Percentiles rank a stretch among this genome's conserved stretches.
These are phyloP conservation scores for Tethya wilhelma DNA, from an alignment of 37 sponge, comb jelly and placozoan species.

Conservation along the genomic window DNA sequence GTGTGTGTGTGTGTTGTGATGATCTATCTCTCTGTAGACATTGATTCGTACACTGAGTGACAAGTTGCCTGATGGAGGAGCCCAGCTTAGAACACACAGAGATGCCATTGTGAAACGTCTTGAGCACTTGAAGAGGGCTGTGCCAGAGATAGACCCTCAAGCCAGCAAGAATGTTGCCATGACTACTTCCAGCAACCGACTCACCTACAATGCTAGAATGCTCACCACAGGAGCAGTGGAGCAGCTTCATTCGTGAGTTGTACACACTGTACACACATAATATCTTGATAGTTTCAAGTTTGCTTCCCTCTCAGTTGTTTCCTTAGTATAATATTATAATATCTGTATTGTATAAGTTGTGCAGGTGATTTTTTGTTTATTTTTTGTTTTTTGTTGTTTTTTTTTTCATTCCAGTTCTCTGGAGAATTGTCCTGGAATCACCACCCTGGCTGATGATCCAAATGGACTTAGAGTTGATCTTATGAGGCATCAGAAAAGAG, in stretches of 20 bases:
- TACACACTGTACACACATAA: background rate
- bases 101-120: slow-evolving; percentile 6
- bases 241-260: slow-evolving; percentile 64
- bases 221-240: slow-evolving; percentile 65
- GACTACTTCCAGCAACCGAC: slow-evolving; percentile 5
- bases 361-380: background rate
- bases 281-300: background rate
- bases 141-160: background rate
- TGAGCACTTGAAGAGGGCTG: slow-evolving; percentile 12
- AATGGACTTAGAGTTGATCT: slow-evolving; percentile 51
- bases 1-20: slow-evolving; percentile 5
- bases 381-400: background rate
- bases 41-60: slow-evolving; percentile 17
- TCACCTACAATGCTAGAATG: slow-evolving; percentile 19
- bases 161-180: background rate
- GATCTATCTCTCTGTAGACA: slow-evolving; percentile 11
- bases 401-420: slow-evolving; percentile 37
- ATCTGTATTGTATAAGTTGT: background rate
- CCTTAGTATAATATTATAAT: background rate
- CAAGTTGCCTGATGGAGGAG: slow-evolving; percentile 67
- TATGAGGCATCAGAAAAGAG: slow-evolving; percentile 75
- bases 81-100: slow-evolving; percentile 29
- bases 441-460: slow-evolving; percentile 58
- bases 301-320: too few species aligned
- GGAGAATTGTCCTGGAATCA: slow-evolving; percentile 54